These are phyloP conservation scores for Brevipalpus yothersi DNA, from an alignment of 1,140 invertebrate species.

Conservation along the genomic window DNA sequence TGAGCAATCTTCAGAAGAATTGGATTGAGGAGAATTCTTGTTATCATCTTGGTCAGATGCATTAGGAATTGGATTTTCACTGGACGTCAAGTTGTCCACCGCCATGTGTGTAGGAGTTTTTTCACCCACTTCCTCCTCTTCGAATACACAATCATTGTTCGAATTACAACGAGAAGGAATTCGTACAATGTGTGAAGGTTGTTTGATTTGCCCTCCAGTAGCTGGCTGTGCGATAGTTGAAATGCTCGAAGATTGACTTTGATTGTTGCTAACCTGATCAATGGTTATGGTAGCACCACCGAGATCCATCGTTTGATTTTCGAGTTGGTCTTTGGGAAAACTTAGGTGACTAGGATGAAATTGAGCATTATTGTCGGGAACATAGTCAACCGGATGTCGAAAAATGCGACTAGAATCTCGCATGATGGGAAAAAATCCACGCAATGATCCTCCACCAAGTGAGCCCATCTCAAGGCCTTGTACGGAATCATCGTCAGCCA, in stretches of 20 bases:
- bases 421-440: background rate
- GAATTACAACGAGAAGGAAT: background rate
- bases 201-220: background rate
- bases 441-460: background rate
- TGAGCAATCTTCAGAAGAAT: conserved; percentile 11
- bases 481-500: background rate
- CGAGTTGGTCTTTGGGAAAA: background rate
- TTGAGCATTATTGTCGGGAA: background rate
- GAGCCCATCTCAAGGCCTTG: background rate
- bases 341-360: background rate
- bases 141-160: background rate
- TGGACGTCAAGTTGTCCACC: background rate
- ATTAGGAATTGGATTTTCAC: background rate
- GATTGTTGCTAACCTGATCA: background rate
- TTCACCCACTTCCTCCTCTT: background rate
- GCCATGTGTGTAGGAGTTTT: background rate
- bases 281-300: background rate
- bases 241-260: background rate
- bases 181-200: background rate
- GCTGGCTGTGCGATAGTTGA: background rate
- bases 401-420: background rate
- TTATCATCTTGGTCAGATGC: background rate
- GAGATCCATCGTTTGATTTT: background rate
- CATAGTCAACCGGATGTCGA: background rate
- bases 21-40: conserved; percentile 5